phyloP scores from a whole-genome alignment of 2,113 vertebrate genomes.

The Oncorhynchus gorbuscha region DNA sequence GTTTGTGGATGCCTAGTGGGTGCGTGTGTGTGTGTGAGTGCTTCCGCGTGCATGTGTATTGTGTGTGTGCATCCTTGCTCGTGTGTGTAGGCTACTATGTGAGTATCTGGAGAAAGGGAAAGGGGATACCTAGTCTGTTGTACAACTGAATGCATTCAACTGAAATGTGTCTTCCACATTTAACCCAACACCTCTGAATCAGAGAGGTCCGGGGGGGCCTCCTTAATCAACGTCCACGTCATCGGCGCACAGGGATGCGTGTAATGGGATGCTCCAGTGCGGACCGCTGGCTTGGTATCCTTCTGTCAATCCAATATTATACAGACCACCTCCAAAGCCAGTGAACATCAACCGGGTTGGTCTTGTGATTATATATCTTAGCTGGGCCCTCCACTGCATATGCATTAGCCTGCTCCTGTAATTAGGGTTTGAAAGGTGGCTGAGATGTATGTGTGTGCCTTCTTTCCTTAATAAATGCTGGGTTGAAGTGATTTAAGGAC shows the following conservation, averaged over 20 bases:
- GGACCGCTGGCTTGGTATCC: constrained; percentile 21
- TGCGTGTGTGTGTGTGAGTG: background rate
- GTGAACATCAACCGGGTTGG: constrained; percentile 29
- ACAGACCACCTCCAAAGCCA: constrained; percentile 23
- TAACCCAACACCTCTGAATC: too few relatives aligned
- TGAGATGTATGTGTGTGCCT: constrained; percentile 31
- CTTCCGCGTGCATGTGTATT: background rate
- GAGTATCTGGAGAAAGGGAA: background rate
- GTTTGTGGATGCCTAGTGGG: background rate
- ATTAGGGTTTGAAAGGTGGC: constrained; percentile 40
- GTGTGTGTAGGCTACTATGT: constrained; percentile 8
- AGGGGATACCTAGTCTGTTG: too few relatives aligned
- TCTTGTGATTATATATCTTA: constrained; percentile 31
- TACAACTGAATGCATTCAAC: too few relatives aligned
- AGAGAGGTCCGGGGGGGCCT: too few relatives aligned
- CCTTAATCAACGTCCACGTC: too few relatives aligned
- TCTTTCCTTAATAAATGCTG: constrained; percentile 32
- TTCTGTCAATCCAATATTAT: constrained; percentile 21
- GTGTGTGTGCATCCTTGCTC: background rate
- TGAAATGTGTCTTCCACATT: too few relatives aligned
- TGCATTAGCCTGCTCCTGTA: constrained; percentile 40
- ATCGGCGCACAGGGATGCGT: background rate
- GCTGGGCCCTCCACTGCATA: constrained; percentile 25
- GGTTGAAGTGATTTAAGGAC: constrained; percentile 41
- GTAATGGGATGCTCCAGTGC: constrained; percentile 22